Evolutionary conservation across 1,140 invertebrate species (phyloP), one percentile per base, ranked within the genome.

Genomic region (Drosophila simulans): DNA sequence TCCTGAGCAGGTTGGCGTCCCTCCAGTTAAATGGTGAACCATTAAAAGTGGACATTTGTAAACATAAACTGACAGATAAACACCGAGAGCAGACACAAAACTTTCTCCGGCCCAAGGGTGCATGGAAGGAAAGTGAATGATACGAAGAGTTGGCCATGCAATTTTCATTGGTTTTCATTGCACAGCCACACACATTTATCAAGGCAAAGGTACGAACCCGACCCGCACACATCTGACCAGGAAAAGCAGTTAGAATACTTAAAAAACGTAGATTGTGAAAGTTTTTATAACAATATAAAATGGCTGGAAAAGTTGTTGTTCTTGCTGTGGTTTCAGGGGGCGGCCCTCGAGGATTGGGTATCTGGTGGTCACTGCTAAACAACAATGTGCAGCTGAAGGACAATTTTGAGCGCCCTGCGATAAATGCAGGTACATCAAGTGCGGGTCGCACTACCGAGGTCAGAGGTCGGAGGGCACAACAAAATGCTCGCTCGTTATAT

Each of bases 241-340:
- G 68, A 57, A 82, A 77, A 80, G 69, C 77, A 86, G 84, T 89
- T 89, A 89, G 89, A 89, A 89, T 89, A 89, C 84, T 89, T 89
- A 89, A 84, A 85, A 89, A 89, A 89, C 85, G 85, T 77, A 89
- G 84, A 89, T 89, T 89, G 84, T 90, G 80, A 89, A 89, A 88
- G 72, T 90, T 89, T 88, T 76, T 74, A 84, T 77, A 89, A 84
- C 80, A 89, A 84, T 80, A 89, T 84, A 80, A 84, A 90, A 83
- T 77, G 52, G 40, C 62, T 55, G 60, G 56, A 49, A 75, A 73
- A 79, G 63, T 77, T 62, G 62, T 65, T 72, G 58, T 62, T 79
- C 52, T 66, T 58, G 70, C 40, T 73, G 63, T n/a, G 59, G 59
- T 46, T 63, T 43, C 31, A 55, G 37, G 48, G 45, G 34, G 46